Conservation (phyloP, 2,113 vertebrate species). For the Coracopsis vasa region DNA sequence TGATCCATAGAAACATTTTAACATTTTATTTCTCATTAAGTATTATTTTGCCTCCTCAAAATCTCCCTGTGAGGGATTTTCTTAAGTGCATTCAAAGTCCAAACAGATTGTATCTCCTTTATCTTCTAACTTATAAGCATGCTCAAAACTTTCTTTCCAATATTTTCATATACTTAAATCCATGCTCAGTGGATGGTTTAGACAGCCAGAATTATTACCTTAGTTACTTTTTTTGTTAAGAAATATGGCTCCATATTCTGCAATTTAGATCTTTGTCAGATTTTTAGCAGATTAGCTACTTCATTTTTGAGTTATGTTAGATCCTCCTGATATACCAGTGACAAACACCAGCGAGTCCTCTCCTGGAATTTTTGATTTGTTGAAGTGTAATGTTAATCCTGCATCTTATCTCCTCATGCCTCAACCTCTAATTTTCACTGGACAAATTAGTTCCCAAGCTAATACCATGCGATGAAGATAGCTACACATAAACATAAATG, state of each 20-base stretch:
- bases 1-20: background rate
- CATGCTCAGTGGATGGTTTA: background rate
- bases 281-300: background rate
- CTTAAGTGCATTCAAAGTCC: background rate
- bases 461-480: background rate
- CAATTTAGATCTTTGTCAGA: background rate
- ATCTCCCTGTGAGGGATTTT: background rate
- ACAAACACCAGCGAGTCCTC: background rate
- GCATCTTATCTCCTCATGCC: background rate
- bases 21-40: background rate
- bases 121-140: background rate
- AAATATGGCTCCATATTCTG: background rate
- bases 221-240: background rate
- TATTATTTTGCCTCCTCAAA: background rate
- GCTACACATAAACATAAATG: background rate
- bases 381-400: background rate
- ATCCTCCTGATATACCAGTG: background rate
- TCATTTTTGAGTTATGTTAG: background rate
- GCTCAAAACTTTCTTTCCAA: background rate
- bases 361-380: background rate
- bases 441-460: background rate
- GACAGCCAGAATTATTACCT: background rate
- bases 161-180: background rate
- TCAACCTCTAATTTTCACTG: background rate
- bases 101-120: background rate